A percentile compares a stretch with the other conserved stretches of the same genome.
These are phyloP conservation scores for Pitangus sulphuratus DNA, from an alignment of 2,797 vertebrate species.

Conservation along the genomic window DNA sequence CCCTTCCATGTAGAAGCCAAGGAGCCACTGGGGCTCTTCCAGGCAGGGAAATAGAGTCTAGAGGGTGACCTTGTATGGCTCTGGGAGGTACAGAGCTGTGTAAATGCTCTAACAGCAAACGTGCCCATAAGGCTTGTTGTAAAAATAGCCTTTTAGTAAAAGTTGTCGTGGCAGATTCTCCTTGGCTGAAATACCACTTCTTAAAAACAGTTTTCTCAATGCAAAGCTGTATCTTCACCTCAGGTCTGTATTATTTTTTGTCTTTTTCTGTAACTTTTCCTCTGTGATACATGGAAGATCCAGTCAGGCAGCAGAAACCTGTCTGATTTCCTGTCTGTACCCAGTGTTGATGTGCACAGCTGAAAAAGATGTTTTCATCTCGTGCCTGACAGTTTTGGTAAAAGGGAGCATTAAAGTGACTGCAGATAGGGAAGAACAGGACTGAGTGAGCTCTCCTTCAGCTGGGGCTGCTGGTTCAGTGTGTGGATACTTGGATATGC, in stretches of 20 bases:
- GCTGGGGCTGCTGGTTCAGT: not conserved
- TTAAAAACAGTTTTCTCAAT: not conserved
- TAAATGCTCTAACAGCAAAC: not conserved
- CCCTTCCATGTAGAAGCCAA: not conserved
- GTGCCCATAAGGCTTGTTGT: not conserved
- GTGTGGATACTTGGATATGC: not conserved
- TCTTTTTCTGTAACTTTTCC: not conserved
- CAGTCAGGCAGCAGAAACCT: not conserved
- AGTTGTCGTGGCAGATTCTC: not conserved
- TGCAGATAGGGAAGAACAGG: not conserved
- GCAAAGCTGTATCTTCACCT: not conserved
- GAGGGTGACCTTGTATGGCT: not conserved
- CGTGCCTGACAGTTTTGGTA: not conserved
- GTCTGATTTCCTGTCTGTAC: not conserved
- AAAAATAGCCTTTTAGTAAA: not conserved
- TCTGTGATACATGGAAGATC: not conserved
- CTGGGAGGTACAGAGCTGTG: not conserved
- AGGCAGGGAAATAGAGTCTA: not conserved
- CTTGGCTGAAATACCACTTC: not conserved
- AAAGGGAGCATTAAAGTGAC: not conserved
- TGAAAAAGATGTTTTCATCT: not conserved
- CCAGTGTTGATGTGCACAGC: rapidly evolving
- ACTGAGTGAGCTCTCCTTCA: not conserved
- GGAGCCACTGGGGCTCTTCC: not conserved
- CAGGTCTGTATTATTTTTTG: not conserved